Evolutionary conservation across 23 tunicate genomes (phyloP).

Genomic region (Clavelina lepadiformis): DNA sequence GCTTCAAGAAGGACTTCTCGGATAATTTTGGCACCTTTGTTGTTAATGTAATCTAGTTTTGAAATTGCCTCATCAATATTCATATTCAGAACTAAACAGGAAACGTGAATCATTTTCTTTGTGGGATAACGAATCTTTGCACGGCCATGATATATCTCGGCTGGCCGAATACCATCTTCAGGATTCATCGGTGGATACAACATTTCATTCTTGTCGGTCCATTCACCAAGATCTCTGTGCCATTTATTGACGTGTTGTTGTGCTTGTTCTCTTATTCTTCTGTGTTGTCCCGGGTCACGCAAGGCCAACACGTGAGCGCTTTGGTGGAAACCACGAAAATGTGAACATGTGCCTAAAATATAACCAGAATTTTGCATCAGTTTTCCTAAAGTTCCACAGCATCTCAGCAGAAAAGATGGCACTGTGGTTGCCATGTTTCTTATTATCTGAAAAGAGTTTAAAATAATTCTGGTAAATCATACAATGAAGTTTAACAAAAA

Average conservation of each 20-base stretch:
- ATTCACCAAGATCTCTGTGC: constrained; percentile 66
- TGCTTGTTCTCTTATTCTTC: constrained; percentile 22
- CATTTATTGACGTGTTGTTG: constrained; percentile 38
- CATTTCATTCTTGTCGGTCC: constrained; percentile 81
- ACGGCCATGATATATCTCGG: constrained; percentile 87
- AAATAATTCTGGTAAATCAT: too few relatives aligned
- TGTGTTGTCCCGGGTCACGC: constrained; percentile 33
- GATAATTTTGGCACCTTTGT: constrained; percentile 47
- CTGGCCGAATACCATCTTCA: constrained; percentile 60
- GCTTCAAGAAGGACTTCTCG: constrained; percentile 64
- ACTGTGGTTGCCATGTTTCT: too few relatives aligned
- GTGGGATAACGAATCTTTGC: constrained; percentile 42
- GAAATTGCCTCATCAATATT: constrained; percentile 79
- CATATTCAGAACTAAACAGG: constrained; percentile 39
- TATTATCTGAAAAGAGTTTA: too few relatives aligned
- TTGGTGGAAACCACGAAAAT: too few relatives aligned
- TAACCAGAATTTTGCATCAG: too few relatives aligned
- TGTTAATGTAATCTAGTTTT: constrained; percentile 26
- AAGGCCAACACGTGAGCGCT: too few relatives aligned
- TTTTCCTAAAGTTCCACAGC: too few relatives aligned
- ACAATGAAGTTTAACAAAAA: too few relatives aligned
- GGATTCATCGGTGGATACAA: constrained; percentile 81
- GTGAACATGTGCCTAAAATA: too few relatives aligned
- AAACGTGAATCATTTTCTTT: constrained; percentile 59
- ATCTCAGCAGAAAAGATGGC: too few relatives aligned